Percentiles rank a stretch among this genome's conserved stretches.
These are phyloP conservation scores for Epinephelus moara DNA, from an alignment of 2,113 vertebrate species.

Conservation along the genomic window DNA sequence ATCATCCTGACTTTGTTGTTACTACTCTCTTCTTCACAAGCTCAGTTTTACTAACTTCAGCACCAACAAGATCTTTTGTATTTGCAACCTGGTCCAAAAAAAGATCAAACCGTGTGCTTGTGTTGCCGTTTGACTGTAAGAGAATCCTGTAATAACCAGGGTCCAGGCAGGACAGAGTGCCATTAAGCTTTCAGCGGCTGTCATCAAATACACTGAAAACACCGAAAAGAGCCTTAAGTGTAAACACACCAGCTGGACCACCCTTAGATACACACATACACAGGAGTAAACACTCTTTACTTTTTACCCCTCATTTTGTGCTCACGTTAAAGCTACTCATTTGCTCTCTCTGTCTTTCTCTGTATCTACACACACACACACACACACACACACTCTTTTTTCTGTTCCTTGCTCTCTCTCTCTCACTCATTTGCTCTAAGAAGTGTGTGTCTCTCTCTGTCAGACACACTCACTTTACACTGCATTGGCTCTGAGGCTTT, in stretches of 20 bases:
- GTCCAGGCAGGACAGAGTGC: constrained; percentile 6
- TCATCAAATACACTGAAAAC: constrained; percentile 39
- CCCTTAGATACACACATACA: constrained; percentile 13
- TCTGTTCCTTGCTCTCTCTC: background rate
- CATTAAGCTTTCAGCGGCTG: constrained; percentile 43
- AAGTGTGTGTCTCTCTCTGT: background rate
- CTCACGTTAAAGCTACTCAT: constrained; percentile 1
- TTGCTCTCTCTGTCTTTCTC: background rate
- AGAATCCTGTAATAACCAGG: constrained; percentile 35
- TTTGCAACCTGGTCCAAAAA: constrained; percentile 5
- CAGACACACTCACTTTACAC: background rate
- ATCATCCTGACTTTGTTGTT: background rate
- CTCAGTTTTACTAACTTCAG: background rate
- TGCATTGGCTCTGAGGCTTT: constrained; percentile 14
- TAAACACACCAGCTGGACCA: constrained; percentile 47
- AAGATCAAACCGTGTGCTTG: background rate
- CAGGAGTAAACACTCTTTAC: constrained; percentile 14
- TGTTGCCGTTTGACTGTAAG: constrained; percentile 13
- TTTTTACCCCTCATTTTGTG: background rate
- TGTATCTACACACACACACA: constrained; percentile 3
- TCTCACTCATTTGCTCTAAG: background rate
- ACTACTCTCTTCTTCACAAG: background rate
- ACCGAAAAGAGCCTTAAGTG: constrained; percentile 15
- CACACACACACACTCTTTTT: background rate
- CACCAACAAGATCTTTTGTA: background rate